Base-by-base conservation (phyloP, 1,140 invertebrate genomes). In the Bombyx mandarina region DNA sequence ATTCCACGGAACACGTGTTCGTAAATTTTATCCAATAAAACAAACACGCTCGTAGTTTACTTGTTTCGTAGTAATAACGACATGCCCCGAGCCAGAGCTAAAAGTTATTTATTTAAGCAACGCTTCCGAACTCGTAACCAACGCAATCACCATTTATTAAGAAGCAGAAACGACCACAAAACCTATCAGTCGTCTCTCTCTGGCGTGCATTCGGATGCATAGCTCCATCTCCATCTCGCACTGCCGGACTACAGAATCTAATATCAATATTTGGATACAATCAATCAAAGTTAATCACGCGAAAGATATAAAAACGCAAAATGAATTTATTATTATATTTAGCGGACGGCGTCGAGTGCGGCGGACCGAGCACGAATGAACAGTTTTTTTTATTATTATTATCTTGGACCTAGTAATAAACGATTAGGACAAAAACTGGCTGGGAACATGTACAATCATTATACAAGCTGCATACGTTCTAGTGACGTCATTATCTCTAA, bases 211-310 rank as follows among this genome's bases (percentile, higher is more conserved):
- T 18, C 43, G 6, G 18, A 7, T 42, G 35, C 46, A 55, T 65
- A 54, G 48, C 18, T 22, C 56, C 50, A 53, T 65, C 62, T 46
- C 56, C 55, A 53, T 69, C 65, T 44, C 64, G 54, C 59, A 57
- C 56, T 35, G 12, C 52, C 65, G 59, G 63, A 68, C 69, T 63
- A 63, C 68, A 67, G 67, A 72, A 82, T 77, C 75, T 75, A 79
- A 77, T 73, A 79, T 82, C 77, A 86, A 83, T 84, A 84, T 86
- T 86, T 86, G 76, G 76, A 82, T 78, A 73, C 80, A 82, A 84
- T 86, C 79, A 82, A 84, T 86, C 81, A 86, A 81, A 86, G 73
- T 81, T 84, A 86, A 86, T 86, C 81, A 84, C 74, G 79, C 77
- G 81, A 83, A 84, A 82, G 81, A 81, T 77, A 84, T 82, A 84